Conservation (phyloP, 1,140 invertebrate species). For the Anastrepha obliqua region DNA sequence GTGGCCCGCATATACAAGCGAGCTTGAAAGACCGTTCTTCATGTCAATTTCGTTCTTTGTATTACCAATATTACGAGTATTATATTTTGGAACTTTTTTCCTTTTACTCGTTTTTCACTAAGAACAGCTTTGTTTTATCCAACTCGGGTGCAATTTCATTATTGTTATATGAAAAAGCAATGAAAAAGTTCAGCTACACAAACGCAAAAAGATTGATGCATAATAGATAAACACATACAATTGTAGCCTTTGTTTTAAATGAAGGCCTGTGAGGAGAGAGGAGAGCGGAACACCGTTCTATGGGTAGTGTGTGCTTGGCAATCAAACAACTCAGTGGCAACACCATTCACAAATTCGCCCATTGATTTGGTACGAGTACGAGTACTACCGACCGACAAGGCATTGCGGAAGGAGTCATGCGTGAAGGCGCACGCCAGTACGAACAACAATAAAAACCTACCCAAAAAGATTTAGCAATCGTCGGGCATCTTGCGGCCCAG, state of each 20-base stretch:
- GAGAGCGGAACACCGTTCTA: not conserved
- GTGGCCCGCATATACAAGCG: conserved; percentile 68
- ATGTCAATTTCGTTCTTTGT: conserved; percentile 16
- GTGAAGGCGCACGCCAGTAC: conserved; percentile 36
- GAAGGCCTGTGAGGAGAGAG: not conserved
- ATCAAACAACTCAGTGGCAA: not conserved
- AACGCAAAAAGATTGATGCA: not conserved
- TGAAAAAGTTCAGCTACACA: not conserved
- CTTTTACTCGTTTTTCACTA: not conserved
- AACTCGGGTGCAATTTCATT: not conserved
- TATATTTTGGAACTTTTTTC: not conserved
- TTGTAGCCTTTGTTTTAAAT: conserved; percentile 17
- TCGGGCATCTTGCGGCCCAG: conserved; percentile 38
- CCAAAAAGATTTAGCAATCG: conserved; percentile 4
- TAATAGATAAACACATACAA: conserved; percentile 16
- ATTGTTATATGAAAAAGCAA: not conserved
- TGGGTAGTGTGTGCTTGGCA: not conserved
- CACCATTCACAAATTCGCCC: not conserved
- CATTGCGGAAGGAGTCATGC: conserved; percentile 16
- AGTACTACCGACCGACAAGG: not conserved
- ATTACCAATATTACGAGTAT: not conserved
- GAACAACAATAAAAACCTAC: not conserved
- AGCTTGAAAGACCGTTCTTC: not conserved
- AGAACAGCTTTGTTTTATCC: not conserved
- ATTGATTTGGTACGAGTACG: not conserved